Evolutionary conservation across 1,140 invertebrate species (phyloP).

Genomic region (Papilio xuthus): DNA sequence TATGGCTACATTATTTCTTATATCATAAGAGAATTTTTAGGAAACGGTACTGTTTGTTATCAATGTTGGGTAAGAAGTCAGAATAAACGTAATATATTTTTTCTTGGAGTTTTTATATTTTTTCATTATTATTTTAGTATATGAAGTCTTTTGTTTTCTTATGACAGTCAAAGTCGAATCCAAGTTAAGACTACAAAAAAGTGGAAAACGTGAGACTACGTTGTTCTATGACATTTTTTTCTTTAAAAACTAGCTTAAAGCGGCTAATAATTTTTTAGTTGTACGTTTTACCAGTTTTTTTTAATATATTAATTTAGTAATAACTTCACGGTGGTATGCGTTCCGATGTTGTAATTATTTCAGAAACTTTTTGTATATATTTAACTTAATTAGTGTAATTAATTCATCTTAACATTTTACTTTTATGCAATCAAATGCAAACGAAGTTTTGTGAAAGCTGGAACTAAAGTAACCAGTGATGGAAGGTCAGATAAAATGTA

Average conservation of each 20-base stretch:
- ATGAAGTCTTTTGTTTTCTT: neutral
- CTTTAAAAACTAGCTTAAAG: neutral
- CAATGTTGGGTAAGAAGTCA: no score
- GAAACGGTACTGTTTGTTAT: no score
- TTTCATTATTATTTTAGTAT: neutral
- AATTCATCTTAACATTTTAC: neutral
- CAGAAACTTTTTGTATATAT: neutral
- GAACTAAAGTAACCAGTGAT: neutral
- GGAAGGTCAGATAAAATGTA: constrained; percentile 33
- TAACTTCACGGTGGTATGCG: neutral
- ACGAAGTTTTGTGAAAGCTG: neutral
- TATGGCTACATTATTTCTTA: no score
- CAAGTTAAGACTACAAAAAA: neutral
- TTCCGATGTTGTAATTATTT: neutral
- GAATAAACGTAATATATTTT: no score
- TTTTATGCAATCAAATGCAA: neutral
- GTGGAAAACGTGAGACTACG: neutral
- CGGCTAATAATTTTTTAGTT: neutral
- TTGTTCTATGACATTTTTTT: neutral
- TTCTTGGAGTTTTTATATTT: no score
- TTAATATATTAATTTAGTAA: neutral
- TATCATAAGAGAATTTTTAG: no score
- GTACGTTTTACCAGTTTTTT: neutral
- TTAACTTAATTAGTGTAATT: neutral
- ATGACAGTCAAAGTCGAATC: neutral